Percentiles rank a stretch among this genome's conserved stretches.
Evolutionary conservation across 1,140 invertebrate genomes (phyloP).

Genomic region (Cydia pomonella): DNA sequence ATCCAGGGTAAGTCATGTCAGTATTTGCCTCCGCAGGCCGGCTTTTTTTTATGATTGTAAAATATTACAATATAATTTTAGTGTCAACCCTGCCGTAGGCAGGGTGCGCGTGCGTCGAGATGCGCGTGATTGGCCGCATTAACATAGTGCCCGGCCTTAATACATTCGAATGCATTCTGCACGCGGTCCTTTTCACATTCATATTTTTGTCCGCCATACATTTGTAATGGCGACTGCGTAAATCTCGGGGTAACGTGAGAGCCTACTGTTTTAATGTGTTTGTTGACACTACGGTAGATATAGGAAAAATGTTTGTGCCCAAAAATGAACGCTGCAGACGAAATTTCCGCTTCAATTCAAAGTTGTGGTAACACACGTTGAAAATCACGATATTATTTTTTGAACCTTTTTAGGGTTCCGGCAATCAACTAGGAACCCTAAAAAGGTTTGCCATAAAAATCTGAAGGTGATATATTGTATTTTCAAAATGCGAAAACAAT

Average conservation of each 20-base stretch:
- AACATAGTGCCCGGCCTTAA: slow-evolving; percentile 46
- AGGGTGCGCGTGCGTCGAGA: slow-evolving; percentile 44
- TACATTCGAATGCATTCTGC: slow-evolving; percentile 38
- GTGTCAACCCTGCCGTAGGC: slow-evolving; percentile 34
- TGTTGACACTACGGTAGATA: slow-evolving; percentile 21
- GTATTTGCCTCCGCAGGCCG: too few species aligned
- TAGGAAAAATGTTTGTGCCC: neutral
- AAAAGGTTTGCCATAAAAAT: too few species aligned
- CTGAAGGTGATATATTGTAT: too few species aligned
- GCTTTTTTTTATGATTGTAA: neutral
- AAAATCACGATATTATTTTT: too few species aligned
- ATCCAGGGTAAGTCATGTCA: too few species aligned
- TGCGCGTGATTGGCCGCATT: slow-evolving; percentile 49
- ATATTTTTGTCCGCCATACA: slow-evolving; percentile 37
- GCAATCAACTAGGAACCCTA: too few species aligned
- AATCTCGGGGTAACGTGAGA: neutral
- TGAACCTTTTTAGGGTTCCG: too few species aligned
- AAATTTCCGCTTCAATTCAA: too few species aligned
- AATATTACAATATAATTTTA: neutral
- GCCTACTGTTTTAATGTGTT: slow-evolving; percentile 30
- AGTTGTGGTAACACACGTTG: too few species aligned
- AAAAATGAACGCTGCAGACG: too few species aligned
- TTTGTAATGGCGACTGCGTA: slow-evolving; percentile 1
- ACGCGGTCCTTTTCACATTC: slow-evolving; percentile 41
- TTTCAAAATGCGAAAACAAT: too few species aligned